Evolutionary conservation across 2,113 vertebrate species (phyloP), one percentile per base, ranked within the genome.

Genomic region (Cavia porcellus): DNA sequence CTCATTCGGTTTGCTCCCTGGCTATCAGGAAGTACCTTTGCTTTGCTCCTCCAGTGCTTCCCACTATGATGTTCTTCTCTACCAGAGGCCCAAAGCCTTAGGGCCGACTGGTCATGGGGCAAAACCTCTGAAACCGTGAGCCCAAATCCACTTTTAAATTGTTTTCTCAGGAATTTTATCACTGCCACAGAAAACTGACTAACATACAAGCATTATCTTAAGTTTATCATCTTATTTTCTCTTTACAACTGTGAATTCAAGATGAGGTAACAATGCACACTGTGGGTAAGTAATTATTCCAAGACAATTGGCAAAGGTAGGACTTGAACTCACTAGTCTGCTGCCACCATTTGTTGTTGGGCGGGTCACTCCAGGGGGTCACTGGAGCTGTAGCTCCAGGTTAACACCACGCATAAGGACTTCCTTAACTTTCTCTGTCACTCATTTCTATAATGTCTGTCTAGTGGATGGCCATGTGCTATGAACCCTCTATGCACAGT

Each of bases 391-490:
- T 25, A 20, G n/a, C 24, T 91, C 52, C 8, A 15, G 62, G 32
- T 62, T 11, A 55, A 35, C 17, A 19, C 19, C 0, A 4, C 24
- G 5, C 0, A 3, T 13, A 35, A 7, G 10, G 47, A n/a, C 87
- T 72, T n/a, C 1, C 61, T 62, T 68, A 24, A 4, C 30, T 83
- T 59, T 64, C 42, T 64, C 79, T 24, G 2, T 6, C 38, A 19
- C 14, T 86, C n/a, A 19, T 9, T 77, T 12, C n/a, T 14, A 13
- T 19, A 50, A 66, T 32, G n/a, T 86, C 72, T 47, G 15, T 28
- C 5, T 25, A 17, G 30, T 45, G 47, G 19, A 66, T 1, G n/a
- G 13, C 28, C 45, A 55, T 2, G 9, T 1, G 0, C 0, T 2
- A 25, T 38, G 25, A 50, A n/a, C 11, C 14, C 8, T 68, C 17